Evolutionary conservation across 2,888 invertebrate genomes (phyloP).

Genomic region (Corythucha ciliata): DNA sequence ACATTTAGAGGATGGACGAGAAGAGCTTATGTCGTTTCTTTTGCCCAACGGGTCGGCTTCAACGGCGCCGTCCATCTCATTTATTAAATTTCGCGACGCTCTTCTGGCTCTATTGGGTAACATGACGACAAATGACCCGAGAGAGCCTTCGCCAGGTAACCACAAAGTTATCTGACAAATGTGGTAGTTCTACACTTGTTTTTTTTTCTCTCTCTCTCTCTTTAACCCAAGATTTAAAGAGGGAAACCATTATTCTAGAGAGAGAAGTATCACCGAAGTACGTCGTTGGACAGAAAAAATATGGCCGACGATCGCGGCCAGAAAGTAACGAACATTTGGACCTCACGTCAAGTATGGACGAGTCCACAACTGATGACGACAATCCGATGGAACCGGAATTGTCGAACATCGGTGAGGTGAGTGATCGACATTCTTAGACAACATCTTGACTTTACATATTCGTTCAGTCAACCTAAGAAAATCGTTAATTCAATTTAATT

Average conservation of each 20-base stretch:
- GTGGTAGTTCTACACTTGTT: too few relatives aligned
- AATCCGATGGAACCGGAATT: too few relatives aligned
- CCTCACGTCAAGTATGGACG: too few relatives aligned
- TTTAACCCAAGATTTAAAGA: too few relatives aligned
- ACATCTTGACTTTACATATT: too few relatives aligned
- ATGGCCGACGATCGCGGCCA: slow-evolving; percentile 62
- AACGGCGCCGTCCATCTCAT: slow-evolving; percentile 48
- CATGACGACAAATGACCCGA: slow-evolving; percentile 32
- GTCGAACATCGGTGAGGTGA: too few relatives aligned
- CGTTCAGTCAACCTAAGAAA: too few relatives aligned
- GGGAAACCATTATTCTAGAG: too few relatives aligned
- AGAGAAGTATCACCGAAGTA: slow-evolving; percentile 64
- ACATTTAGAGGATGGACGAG: slow-evolving; percentile 64
- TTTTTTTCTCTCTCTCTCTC: too few relatives aligned
- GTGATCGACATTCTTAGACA: too few relatives aligned
- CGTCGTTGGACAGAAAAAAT: slow-evolving; percentile 64
- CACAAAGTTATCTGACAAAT: slow-evolving; percentile 20
- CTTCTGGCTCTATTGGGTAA: slow-evolving; percentile 54
- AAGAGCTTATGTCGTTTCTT: slow-evolving; percentile 53
- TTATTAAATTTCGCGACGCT: slow-evolving; percentile 66
- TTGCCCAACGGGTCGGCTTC: slow-evolving; percentile 30
- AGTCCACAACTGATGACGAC: too few relatives aligned
- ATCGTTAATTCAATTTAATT: too few relatives aligned
- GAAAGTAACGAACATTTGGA: slow-evolving; percentile 30
- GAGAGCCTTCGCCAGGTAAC: slow-evolving; percentile 42